A percentile compares a stretch with the other conserved stretches of the same genome.
Conservation (phyloP, 2,113 vertebrate genomes). For the Addax nasomaculatus region DNA sequence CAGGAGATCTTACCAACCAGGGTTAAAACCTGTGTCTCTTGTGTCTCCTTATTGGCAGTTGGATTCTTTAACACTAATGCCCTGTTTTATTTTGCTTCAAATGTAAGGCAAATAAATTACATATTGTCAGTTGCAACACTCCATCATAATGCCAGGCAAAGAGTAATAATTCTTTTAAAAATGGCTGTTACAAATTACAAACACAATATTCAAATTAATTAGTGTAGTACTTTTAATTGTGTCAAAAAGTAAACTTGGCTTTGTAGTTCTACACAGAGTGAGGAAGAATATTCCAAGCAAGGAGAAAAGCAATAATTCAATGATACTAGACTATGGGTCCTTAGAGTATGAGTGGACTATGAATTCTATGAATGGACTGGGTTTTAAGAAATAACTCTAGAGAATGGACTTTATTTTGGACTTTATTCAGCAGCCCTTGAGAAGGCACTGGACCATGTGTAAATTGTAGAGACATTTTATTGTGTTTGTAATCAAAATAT, state of each 20-base stretch:
- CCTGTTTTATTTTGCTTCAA: background rate
- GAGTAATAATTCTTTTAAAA: background rate
- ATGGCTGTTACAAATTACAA: background rate
- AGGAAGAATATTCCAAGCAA: background rate
- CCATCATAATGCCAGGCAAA: background rate
- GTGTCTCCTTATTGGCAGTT: background rate
- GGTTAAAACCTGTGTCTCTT: background rate
- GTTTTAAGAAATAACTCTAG: background rate
- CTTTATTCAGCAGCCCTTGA: background rate
- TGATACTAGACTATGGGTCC: fast-evolving
- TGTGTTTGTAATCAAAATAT: background rate
- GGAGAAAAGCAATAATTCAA: background rate
- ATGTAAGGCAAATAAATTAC: background rate
- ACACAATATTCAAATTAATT: background rate
- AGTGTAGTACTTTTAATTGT: background rate
- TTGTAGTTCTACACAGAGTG: background rate
- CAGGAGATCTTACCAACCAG: background rate
- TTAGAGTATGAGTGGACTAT: background rate
- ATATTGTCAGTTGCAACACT: background rate
- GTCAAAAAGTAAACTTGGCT: background rate
- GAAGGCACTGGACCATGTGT: background rate
- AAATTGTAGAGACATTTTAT: background rate
- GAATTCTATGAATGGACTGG: background rate
- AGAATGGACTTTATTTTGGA: background rate
- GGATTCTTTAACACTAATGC: background rate